Evolutionary conservation across 2,797 vertebrate genomes (phyloP).

Genomic region (Sciurus carolinensis): DNA sequence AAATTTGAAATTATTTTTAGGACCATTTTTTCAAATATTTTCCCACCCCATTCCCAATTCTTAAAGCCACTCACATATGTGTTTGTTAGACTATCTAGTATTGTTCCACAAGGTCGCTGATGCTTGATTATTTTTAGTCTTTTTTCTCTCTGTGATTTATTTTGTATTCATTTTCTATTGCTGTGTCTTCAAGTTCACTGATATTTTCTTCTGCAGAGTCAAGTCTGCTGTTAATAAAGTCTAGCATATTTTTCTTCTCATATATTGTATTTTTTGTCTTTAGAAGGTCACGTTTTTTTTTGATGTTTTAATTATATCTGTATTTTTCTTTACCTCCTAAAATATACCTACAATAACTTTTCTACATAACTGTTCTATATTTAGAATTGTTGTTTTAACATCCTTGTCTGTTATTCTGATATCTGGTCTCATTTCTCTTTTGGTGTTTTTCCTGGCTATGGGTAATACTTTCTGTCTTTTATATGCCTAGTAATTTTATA

Average conservation of each 20-base stretch:
- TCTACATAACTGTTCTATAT: background rate
- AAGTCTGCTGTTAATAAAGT: background rate
- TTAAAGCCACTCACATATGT: background rate
- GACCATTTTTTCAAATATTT: background rate
- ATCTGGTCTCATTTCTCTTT: background rate
- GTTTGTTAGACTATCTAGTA: background rate
- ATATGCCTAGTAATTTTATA: background rate
- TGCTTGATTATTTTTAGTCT: background rate
- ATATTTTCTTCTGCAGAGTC: background rate
- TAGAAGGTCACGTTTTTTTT: background rate
- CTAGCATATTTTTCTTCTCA: background rate
- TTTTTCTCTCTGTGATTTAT: background rate
- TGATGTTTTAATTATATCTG: background rate
- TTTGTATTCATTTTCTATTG: conserved; percentile 11
- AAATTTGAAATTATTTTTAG: background rate
- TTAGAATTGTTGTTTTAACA: background rate
- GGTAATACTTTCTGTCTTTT: background rate
- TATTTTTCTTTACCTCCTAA: background rate
- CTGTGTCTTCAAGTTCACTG: conserved; percentile 1
- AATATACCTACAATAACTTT: background rate
- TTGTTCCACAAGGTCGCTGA: background rate
- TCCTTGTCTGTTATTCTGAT: background rate
- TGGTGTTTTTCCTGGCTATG: background rate
- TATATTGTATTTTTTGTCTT: background rate
- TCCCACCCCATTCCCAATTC: background rate